Percentiles rank a stretch among this genome's conserved stretches.
phyloP scores from a whole-genome alignment of 1,140 invertebrate genomes.

The Penaeus vannamei region DNA sequence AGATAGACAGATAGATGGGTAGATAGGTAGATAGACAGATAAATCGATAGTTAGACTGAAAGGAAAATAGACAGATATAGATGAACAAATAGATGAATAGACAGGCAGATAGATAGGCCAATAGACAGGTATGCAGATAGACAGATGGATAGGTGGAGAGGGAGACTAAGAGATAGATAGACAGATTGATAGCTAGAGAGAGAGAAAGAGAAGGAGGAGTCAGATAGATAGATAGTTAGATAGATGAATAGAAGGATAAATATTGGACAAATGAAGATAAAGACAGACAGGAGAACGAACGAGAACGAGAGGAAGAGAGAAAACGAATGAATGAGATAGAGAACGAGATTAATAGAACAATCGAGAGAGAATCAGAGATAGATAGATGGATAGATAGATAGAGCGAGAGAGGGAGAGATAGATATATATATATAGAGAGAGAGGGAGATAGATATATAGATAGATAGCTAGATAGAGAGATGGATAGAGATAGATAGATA shows the following conservation, averaged over 20 bases:
- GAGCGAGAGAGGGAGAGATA: too few relatives aligned
- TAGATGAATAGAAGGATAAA: conserved; percentile 13
- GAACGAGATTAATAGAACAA: too few relatives aligned
- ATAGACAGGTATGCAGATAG: background rate
- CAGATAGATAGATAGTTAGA: too few relatives aligned
- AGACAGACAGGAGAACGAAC: conserved; percentile 4
- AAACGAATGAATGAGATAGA: too few relatives aligned
- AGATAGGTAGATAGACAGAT: too few relatives aligned
- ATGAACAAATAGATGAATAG: background rate
- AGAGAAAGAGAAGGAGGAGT: too few relatives aligned
- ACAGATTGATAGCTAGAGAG: conserved; percentile 5
- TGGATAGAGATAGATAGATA: background rate
- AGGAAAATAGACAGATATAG: background rate
- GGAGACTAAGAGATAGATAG: conserved; percentile 5
- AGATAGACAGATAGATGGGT: too few relatives aligned
- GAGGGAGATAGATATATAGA: too few relatives aligned
- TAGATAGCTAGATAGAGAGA: background rate
- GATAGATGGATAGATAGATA: too few relatives aligned
- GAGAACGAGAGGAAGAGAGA: conserved; percentile 8
- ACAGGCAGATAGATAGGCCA: background rate
- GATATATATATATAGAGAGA: too few relatives aligned
- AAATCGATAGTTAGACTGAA: background rate
- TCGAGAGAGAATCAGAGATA: too few relatives aligned
- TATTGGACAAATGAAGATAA: background rate
- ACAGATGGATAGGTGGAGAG: background rate